Evolutionary conservation across 1,140 invertebrate species (phyloP).

Genomic region (Saccostrea glomerata): DNA sequence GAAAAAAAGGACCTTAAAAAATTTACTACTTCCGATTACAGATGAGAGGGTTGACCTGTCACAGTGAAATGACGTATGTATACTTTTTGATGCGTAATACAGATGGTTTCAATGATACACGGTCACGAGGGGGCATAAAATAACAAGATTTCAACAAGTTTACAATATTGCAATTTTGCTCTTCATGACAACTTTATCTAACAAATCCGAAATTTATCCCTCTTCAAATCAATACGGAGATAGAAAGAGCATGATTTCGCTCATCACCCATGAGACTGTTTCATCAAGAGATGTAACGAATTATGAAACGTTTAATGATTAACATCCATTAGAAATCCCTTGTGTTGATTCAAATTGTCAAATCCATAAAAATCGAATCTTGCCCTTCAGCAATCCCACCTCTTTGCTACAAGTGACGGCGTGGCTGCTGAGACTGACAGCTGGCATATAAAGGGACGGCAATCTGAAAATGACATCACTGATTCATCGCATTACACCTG

Average conservation of each 20-base stretch:
- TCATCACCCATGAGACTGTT: conserved; percentile 10
- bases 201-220: conserved; percentile 2
- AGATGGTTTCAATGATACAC: background rate
- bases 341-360: conserved; percentile 22
- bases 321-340: conserved; percentile 23
- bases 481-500: background rate
- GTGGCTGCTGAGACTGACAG: conserved; percentile 6
- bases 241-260: conserved; percentile 16
- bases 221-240: background rate
- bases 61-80: too few species aligned
- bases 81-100: too few species aligned
- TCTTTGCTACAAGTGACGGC: conserved; percentile 6
- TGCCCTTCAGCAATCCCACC: background rate
- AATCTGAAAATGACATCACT: conserved; percentile 31
- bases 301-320: conserved; percentile 38
- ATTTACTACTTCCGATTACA: too few species aligned
- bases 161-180: background rate
- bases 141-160: background rate
- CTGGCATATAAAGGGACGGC: background rate
- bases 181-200: background rate
- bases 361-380: conserved; percentile 35
- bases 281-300: conserved; percentile 5
- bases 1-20: too few species aligned
- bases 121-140: background rate
- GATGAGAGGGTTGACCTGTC: too few species aligned